phyloP scores from a whole-genome alignment of 2,113 vertebrate genomes.

The Corydoras maculifer region DNA sequence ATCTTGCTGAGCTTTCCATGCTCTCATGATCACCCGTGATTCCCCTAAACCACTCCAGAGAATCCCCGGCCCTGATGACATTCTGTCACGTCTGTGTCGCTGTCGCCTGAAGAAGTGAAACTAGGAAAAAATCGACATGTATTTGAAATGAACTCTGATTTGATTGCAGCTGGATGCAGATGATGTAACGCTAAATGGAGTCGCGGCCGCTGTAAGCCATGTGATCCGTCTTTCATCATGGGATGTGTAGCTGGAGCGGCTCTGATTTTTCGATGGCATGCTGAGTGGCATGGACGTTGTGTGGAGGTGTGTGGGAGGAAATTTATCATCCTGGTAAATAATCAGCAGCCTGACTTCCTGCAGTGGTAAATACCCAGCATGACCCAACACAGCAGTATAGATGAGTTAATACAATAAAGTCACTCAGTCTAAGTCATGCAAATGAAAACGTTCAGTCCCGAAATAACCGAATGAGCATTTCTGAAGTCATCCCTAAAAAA shows the following conservation, averaged over 20 bases:
- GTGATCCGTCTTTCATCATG: constrained; percentile 28
- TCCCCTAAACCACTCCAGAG: not conserved
- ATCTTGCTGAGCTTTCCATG: too few relatives aligned
- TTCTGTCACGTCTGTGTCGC: not conserved
- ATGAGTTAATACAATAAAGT: not conserved
- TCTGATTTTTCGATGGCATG: not conserved
- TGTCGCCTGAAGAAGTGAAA: constrained; percentile 10
- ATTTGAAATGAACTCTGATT: not conserved
- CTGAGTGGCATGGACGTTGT: not conserved
- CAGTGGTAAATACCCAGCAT: not conserved
- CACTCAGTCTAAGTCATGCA: too few relatives aligned
- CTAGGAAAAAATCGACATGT: not conserved
- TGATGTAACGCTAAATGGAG: not conserved
- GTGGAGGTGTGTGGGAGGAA: constrained; percentile 6
- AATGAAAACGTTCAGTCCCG: too few relatives aligned
- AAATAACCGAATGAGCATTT: too few relatives aligned
- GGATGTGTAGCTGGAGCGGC: not conserved
- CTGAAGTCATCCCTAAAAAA: too few relatives aligned
- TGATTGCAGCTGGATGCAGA: not conserved
- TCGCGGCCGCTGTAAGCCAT: not conserved
- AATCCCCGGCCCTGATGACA: not conserved
- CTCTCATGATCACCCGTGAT: not conserved
- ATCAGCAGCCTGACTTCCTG: constrained; percentile 22
- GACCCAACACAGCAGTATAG: not conserved
- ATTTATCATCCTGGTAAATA: constrained; percentile 22